phyloP scores from a whole-genome alignment of 2,888 invertebrate genomes.

The Hymenopus coronatus region DNA sequence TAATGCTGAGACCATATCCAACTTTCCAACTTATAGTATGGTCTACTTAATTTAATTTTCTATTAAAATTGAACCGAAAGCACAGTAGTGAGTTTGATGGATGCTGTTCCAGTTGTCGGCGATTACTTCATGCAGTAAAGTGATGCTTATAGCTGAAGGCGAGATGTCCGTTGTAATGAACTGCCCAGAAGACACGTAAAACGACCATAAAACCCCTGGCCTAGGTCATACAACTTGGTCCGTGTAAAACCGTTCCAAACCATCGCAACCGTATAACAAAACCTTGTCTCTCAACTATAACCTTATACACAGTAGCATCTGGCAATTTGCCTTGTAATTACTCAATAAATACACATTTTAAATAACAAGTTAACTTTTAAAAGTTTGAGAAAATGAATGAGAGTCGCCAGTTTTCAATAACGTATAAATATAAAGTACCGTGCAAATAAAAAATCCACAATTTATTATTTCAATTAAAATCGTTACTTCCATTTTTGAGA shows the following conservation, averaged over 20 bases:
- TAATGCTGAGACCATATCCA: too few relatives aligned
- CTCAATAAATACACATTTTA: too few relatives aligned
- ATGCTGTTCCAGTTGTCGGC: neutral
- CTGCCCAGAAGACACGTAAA: neutral
- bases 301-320: neutral
- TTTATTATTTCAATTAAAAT: too few relatives aligned
- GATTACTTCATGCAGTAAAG: neutral
- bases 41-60: neutral
- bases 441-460: too few relatives aligned
- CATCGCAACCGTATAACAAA: neutral
- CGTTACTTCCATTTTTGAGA: too few relatives aligned
- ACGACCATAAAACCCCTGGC: neutral
- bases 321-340: too few relatives aligned
- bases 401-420: too few relatives aligned
- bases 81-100: neutral
- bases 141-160: neutral
- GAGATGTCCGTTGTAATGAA: neutral
- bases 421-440: too few relatives aligned
- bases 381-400: too few relatives aligned
- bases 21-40: neutral
- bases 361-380: too few relatives aligned
- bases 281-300: neutral
- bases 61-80: neutral
- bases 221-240: neutral
- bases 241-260: neutral